Evolutionary conservation across 2,888 invertebrate species (phyloP), one percentile per base, ranked within the genome.

Genomic region (Unio delphinus): DNA sequence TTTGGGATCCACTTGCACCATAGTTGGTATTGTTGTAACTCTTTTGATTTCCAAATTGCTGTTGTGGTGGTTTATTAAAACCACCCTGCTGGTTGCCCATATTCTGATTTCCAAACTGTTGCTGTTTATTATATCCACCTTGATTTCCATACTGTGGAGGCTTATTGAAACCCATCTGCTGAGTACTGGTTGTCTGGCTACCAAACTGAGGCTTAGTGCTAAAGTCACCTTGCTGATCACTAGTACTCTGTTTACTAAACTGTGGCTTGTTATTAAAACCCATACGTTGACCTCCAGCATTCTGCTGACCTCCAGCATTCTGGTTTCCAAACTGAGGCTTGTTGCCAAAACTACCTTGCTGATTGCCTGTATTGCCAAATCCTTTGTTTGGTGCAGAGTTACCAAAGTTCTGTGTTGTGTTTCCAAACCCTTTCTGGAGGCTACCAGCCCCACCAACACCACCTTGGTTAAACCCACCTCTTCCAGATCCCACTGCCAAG

Each of bases 361-460:
- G 67, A 23, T 60, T 61, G 23, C 55, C 55, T 11, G 54, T 65
- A 28, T 30, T 57, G 45, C 73, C 62, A 68, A 57, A 58, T 45
- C 65, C 34, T 45, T 45, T 45, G 18, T 63, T 55, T 45, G 58
- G 23, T 34, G 64, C 64, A n/a, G 20, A 28, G 18, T 15, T 23
- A 1, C 57, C 57, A 54, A 26, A 23, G 23, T 26, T 55, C 23
- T 59, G 55, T 65, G 65, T n/a, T 61, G 55, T 61, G 28, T 67
- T 67, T 18, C 67, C 67, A 61, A 67, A 67, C 20, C 67, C 67
- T 34, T 67, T 68, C 34, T 30, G 59, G 34, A 57, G 67, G 20
- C 45, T 26, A 74, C 72, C 69, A 60, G 72, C 56, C 61, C 60
- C 59, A 65, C 76, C 65, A 69, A 58, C 65, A 18, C 75, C 67